Conservation (phyloP, 2,888 invertebrate genomes). For the Piscicola geometra region DNA sequence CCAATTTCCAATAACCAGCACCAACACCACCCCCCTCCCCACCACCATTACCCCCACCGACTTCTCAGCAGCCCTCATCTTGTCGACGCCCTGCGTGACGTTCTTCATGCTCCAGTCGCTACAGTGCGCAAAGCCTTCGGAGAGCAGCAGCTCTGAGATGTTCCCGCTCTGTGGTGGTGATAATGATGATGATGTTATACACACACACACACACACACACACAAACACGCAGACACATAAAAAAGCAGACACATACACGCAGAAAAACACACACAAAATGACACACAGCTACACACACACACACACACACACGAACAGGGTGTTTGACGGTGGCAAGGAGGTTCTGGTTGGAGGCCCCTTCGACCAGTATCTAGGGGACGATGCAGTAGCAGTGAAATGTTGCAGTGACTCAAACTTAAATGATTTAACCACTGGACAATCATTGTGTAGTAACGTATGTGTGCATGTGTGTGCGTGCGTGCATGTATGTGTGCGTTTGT, state of each 20-base stretch:
- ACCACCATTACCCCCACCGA: slow-evolving; percentile 45
- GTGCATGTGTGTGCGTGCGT: too few relatives aligned
- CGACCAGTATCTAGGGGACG: slow-evolving; percentile 63
- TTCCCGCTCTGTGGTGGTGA: slow-evolving; percentile 63
- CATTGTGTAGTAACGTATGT: too few relatives aligned
- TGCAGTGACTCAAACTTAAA: too few relatives aligned
- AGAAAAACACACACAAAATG: not conserved
- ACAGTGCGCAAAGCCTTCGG: slow-evolving; percentile 87
- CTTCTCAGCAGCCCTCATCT: slow-evolving; percentile 77
- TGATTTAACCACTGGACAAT: too few relatives aligned
- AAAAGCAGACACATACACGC: not conserved
- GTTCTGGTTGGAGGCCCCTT: slow-evolving; percentile 85
- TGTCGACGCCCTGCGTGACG: slow-evolving; percentile 74
- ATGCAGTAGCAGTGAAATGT: too few relatives aligned
- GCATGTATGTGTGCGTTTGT: too few relatives aligned
- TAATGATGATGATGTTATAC: too few relatives aligned
- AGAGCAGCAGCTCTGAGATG: slow-evolving; percentile 84
- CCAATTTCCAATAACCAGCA: not conserved
- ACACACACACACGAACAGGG: slow-evolving; percentile 62
- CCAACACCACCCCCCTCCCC: not conserved
- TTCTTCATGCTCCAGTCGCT: slow-evolving; percentile 86
- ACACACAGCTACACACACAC: not conserved
- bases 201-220: slow-evolving; percentile 5
- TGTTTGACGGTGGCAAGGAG: slow-evolving; percentile 83
- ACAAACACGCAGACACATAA: not conserved